Percentiles rank a stretch among this genome's conserved stretches.
Conservation (phyloP, 1,140 invertebrate genomes). For the Thereuonema tuberculata region DNA sequence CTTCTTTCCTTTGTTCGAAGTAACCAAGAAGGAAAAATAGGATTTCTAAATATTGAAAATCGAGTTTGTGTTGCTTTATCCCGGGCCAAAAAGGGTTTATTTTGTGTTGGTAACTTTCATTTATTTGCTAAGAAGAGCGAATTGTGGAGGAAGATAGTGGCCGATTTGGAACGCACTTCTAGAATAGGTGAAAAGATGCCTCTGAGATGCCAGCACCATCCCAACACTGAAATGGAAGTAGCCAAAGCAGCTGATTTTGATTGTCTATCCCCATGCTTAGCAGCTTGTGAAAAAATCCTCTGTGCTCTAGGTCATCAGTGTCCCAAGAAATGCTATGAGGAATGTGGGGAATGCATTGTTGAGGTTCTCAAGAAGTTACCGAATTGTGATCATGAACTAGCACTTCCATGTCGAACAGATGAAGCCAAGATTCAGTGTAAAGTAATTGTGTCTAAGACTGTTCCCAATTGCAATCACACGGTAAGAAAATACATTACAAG, state of each 20-base stretch:
- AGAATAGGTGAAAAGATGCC: constrained; percentile 22
- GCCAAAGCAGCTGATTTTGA: no score
- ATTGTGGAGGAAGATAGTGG: constrained; percentile 31
- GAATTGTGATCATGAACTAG: not conserved
- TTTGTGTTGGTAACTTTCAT: constrained; percentile 36
- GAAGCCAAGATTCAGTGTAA: no score
- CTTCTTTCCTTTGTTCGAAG: constrained; percentile 38
- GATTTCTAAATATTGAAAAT: constrained; percentile 36
- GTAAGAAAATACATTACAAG: no score
- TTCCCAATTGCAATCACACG: no score
- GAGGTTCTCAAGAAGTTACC: constrained; percentile 3
- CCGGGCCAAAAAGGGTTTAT: constrained; percentile 36
- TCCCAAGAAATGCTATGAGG: constrained; percentile 1
- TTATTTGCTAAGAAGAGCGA: constrained; percentile 26
- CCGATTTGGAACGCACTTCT: constrained; percentile 23
- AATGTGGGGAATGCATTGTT: constrained; percentile 16
- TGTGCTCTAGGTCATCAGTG: constrained; percentile 13
- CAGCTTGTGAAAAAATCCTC: constrained; percentile 11
- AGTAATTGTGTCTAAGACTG: no score
- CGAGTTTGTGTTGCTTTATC: constrained; percentile 38
- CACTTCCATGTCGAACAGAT: constrained; percentile 8
- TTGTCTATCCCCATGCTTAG: not conserved
- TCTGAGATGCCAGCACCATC: constrained; percentile 19
- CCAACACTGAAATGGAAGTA: constrained; percentile 13
- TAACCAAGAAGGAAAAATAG: constrained; percentile 28